phyloP scores from a whole-genome alignment of 2,888 invertebrate genomes.

The Dermolepida albohirtum region DNA sequence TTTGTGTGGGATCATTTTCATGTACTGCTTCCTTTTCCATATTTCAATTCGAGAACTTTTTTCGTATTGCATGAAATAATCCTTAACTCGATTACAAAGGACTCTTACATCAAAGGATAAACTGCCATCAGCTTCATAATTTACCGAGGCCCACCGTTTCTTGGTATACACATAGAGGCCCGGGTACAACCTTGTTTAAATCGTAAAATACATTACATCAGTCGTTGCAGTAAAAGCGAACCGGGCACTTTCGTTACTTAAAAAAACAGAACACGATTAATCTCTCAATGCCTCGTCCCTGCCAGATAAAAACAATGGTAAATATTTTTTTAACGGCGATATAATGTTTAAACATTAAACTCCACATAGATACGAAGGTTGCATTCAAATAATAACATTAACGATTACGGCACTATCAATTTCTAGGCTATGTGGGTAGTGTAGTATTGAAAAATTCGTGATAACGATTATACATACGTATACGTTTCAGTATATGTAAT shows the following conservation, averaged over 20 bases:
- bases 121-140: too few relatives aligned
- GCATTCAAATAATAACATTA: slow-evolving; percentile 30
- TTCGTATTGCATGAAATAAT: too few relatives aligned
- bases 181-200: not conserved
- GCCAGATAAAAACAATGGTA: slow-evolving; percentile 34
- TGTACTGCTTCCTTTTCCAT: too few relatives aligned
- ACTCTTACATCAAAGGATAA: too few relatives aligned
- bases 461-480: not conserved
- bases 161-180: too few relatives aligned
- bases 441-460: slow-evolving; percentile 14
- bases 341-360: slow-evolving; percentile 28
- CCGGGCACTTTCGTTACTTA: slow-evolving; percentile 19
- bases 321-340: slow-evolving; percentile 29
- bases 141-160: too few relatives aligned
- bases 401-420: slow-evolving; percentile 23
- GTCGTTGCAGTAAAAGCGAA: slow-evolving; percentile 3
- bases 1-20: too few relatives aligned
- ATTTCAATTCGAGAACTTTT: too few relatives aligned
- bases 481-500: not conserved
- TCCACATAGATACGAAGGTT: slow-evolving; percentile 9
- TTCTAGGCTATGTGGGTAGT: slow-evolving; percentile 35
- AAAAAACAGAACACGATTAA: slow-evolving; percentile 22
- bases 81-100: too few relatives aligned
- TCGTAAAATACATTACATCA: not conserved
- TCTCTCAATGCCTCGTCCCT: slow-evolving; percentile 34